phyloP scores from a whole-genome alignment of 2,113 vertebrate species.

The Otus sunia region DNA sequence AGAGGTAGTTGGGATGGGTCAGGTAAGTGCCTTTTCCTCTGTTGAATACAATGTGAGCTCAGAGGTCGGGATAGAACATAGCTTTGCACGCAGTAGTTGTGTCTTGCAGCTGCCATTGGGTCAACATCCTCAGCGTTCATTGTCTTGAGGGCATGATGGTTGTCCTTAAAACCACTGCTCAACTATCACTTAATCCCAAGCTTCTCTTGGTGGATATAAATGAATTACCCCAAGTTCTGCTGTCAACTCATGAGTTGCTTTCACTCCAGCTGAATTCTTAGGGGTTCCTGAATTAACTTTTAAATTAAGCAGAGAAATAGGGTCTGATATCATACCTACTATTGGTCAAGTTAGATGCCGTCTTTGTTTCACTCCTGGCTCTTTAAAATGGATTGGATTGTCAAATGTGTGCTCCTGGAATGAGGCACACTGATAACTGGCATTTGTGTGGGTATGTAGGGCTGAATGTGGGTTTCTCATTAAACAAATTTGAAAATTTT shows the following conservation, averaged over 20 bases:
- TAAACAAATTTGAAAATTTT: not conserved
- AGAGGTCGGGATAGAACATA: not conserved
- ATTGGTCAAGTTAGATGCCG: not conserved
- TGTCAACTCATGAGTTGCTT: not conserved
- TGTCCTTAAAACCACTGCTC: not conserved
- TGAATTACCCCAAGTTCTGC: not conserved
- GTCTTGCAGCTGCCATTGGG: not conserved
- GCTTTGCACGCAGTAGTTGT: not conserved
- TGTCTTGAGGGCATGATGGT: not conserved
- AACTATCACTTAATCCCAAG: not conserved
- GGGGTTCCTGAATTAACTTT: not conserved
- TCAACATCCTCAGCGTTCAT: not conserved
- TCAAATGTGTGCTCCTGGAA: not conserved
- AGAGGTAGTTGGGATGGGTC: not conserved
- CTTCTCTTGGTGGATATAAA: not conserved
- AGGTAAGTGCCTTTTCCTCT: not conserved
- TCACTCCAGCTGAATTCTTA: not conserved
- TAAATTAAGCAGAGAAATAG: not conserved
- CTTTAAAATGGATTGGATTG: not conserved
- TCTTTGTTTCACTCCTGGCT: not conserved
- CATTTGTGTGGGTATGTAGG: not conserved
- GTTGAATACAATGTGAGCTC: not conserved
- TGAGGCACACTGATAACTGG: accelerated
- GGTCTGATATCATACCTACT: not conserved
- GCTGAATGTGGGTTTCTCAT: not conserved